Conservation (phyloP, 2,888 invertebrate genomes). For the Chrysolina americana region DNA sequence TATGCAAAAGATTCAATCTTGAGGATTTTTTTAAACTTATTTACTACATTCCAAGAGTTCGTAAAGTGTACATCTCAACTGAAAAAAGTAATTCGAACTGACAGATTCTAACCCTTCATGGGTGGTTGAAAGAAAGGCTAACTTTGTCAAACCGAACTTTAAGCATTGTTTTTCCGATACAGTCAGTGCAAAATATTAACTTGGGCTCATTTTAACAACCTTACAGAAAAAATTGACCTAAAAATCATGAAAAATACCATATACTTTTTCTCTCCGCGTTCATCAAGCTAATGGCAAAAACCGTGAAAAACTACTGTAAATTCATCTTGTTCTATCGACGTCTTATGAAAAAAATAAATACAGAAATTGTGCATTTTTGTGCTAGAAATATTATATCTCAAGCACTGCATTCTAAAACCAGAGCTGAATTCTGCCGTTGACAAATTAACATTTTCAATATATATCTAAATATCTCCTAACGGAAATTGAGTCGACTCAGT, state of each 20-base stretch:
- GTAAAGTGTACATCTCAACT: neutral
- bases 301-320: neutral
- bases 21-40: neutral
- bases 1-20: constrained; percentile 6
- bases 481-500: neutral
- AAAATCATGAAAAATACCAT: neutral
- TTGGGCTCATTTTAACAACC: constrained; percentile 45
- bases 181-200: constrained; percentile 10
- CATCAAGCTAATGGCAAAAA: neutral
- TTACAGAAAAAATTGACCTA: neutral
- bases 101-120: neutral
- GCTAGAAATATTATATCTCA: neutral
- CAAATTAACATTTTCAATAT: neutral
- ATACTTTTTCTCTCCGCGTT: neutral
- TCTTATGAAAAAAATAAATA: constrained; percentile 19
- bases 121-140: neutral
- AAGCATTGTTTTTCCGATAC: constrained; percentile 15
- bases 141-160: neutral
- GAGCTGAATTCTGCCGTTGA: neutral
- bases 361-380: neutral
- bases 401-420: constrained; percentile 6
- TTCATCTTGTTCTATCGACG: constrained; percentile 16
- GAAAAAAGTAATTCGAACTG: too few species aligned
- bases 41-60: neutral
- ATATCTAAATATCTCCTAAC: neutral